Evolutionary conservation across 2,888 invertebrate species (phyloP), one percentile per base, ranked within the genome.

Genomic region (Eilema depressum): DNA sequence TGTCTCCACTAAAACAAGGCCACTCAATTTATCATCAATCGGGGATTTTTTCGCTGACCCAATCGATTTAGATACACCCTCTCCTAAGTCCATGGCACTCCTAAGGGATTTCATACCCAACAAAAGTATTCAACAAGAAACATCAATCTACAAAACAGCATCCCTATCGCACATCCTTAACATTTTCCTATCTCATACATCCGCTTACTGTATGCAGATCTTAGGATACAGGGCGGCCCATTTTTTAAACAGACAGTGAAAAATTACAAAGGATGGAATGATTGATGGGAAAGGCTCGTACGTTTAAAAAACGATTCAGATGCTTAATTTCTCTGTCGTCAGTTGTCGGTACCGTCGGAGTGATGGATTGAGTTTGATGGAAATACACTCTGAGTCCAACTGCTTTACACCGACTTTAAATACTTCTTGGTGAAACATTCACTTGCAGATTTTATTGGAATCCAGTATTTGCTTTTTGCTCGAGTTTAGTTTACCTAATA

Each of bases 251-350:
- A 89, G 92, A 92, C 93, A 88, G 87, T 93, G 93, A 94, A 92
- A 93, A 92, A 94, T 93, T 89, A 87, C 89, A 81, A 83, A 85
- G 84, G 87, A 85, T 84, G 66, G 80, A 84, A 90, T 94, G 94
- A 94, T 94, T 89, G 93, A 94, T 94, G 89, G 93, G 89, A 78
- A 70, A 75, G 81, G 75, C 73, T 78, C 87, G 84, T 78, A 84
- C 90, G 90, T 91, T 93, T 90, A 92, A 92, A 92, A 92, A 92
- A 87, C 92, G 90, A 91, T 93, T 92, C 85, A 75, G 87, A 86
- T 88, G 89, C 92, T 93, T 93, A 93, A 93, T 92, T 93, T 93
- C 88, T 88, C 87, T 91, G 92, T 93, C 92, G 90, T 89, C 91
- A 88, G 88, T 88, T 89, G 92, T 90, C 90, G 78, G 84, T 82